Conservation (phyloP, 2,888 invertebrate species). For the Cantharis lateralis region DNA sequence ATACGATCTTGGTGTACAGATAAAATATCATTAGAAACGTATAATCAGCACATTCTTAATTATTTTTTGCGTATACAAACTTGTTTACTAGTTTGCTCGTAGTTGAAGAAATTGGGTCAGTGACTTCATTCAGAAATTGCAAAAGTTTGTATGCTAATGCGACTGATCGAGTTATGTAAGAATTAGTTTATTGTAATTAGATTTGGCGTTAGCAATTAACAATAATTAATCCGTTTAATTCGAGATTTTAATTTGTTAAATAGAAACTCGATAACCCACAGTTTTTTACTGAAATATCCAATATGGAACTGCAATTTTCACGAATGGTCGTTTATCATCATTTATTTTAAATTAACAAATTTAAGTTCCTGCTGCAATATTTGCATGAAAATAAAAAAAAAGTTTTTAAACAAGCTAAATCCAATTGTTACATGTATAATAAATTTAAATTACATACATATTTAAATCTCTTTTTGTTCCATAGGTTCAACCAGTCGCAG, state of each 20-base stretch:
- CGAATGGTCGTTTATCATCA: not conserved
- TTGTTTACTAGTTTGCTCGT: not conserved
- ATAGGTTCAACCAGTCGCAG: conserved; percentile 92
- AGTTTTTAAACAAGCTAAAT: not conserved
- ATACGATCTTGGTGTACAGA: not conserved
- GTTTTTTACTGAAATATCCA: not conserved
- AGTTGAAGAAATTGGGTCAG: not conserved
- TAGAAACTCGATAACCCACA: not conserved
- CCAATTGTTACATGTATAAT: not conserved
- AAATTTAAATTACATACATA: not conserved
- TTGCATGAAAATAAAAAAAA: not conserved
- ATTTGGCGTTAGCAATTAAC: not conserved
- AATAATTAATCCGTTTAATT: not conserved
- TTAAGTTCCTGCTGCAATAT: not conserved
- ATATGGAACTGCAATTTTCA: not conserved
- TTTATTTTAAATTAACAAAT: not conserved
- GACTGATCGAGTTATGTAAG: not conserved
- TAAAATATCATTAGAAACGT: not conserved
- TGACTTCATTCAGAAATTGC: not conserved
- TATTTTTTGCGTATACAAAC: not conserved
- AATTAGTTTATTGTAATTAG: not conserved
- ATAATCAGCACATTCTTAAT: not conserved
- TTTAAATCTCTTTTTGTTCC: not conserved
- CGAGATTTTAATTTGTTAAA: not conserved
- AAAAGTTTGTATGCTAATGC: not conserved